Percentiles rank a stretch among this genome's conserved stretches.
phyloP scores from a whole-genome alignment of 2,797 vertebrate genomes.

The Platalea minor region DNA sequence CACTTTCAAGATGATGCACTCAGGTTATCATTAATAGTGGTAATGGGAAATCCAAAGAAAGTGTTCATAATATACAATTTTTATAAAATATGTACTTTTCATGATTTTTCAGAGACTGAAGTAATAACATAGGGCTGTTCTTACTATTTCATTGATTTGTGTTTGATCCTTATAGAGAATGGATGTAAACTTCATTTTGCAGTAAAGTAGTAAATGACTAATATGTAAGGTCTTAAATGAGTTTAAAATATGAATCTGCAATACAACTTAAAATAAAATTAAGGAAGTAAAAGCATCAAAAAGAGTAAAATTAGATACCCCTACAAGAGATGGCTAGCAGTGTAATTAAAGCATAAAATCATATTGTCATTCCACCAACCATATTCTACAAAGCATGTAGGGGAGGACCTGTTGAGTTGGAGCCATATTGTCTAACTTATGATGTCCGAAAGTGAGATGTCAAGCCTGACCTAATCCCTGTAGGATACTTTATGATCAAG shows the following conservation, averaged over 20 bases:
- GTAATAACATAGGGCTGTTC: neutral
- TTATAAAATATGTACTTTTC: neutral
- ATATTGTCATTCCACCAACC: neutral
- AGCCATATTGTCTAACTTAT: neutral
- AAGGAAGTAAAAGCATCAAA: neutral
- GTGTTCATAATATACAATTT: neutral
- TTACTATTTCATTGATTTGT: neutral
- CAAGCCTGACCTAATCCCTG: neutral
- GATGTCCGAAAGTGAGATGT: neutral
- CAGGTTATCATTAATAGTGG: neutral
- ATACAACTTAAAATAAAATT: neutral
- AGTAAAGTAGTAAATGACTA: neutral
- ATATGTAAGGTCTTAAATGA: neutral
- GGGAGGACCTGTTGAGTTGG: neutral
- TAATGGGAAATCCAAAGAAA: neutral
- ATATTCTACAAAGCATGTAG: neutral
- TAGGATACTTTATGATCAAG: neutral
- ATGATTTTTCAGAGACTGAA: neutral
- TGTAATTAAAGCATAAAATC: neutral
- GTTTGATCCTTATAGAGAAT: neutral
- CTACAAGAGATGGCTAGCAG: neutral
- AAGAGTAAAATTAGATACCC: neutral
- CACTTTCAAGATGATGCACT: neutral
- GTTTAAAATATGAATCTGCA: neutral
- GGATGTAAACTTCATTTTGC: neutral